These are phyloP conservation scores for Sanderia malayensis DNA, from an alignment of 30 jellyfish, hydroid and myxozoan genomes.

Conservation along the genomic window DNA sequence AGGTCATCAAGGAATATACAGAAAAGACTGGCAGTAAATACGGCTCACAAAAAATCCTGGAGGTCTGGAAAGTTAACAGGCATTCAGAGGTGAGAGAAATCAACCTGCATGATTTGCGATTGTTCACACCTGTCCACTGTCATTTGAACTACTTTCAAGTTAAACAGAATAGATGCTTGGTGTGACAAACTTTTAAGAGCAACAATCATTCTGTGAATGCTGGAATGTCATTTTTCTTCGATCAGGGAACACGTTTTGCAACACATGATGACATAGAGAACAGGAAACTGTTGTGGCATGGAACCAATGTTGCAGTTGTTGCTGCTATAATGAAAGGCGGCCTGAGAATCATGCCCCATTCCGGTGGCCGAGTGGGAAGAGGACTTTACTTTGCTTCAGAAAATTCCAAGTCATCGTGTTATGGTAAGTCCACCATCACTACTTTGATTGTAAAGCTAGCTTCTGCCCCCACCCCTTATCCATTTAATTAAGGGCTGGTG, in stretches of 20 bases:
- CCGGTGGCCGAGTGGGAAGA: conserved; percentile 98
- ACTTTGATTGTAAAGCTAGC: too few relatives aligned
- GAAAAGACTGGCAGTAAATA: conserved; percentile 45
- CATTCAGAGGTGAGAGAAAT: conserved; percentile 68
- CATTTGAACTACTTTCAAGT: too few relatives aligned
- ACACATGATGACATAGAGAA: conserved; percentile 56
- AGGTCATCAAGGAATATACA: conserved; percentile 57
- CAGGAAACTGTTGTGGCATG: conserved; percentile 91
- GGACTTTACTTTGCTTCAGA: conserved; percentile 97
- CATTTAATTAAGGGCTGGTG: too few relatives aligned
- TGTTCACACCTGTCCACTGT: too few relatives aligned
- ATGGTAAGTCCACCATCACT: too few relatives aligned
- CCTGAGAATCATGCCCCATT: conserved; percentile 96
- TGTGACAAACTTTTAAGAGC: too few relatives aligned
- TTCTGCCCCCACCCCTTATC: too few relatives aligned
- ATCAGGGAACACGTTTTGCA: conserved; percentile 73
- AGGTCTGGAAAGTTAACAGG: conserved; percentile 88
- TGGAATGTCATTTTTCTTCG: not conserved
- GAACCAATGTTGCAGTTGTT: conserved; percentile 94
- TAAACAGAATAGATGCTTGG: too few relatives aligned
- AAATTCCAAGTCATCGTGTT: conserved; percentile 79
- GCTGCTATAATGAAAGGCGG: conserved; percentile 96
- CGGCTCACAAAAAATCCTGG: conserved; percentile 45
- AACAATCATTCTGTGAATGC: too few relatives aligned
- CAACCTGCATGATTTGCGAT: too few relatives aligned